phyloP scores from a whole-genome alignment of 2,113 vertebrate species.

The Thamnophis sirtalis region DNA sequence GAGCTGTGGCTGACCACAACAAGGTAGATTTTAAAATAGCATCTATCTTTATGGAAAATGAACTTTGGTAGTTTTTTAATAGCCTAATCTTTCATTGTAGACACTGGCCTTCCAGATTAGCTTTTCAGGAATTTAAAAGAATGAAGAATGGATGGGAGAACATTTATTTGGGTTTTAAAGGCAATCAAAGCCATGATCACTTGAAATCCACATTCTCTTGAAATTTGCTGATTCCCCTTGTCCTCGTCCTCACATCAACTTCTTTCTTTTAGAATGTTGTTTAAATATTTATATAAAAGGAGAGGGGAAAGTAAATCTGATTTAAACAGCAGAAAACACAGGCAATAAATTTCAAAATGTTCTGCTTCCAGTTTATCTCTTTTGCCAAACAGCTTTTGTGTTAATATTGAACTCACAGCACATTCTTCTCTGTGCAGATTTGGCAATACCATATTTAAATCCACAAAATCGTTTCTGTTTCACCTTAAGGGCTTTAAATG shows the following conservation, averaged over 20 bases:
- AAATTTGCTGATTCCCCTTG: neutral
- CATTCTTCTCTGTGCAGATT: neutral
- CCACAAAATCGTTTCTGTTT: neutral
- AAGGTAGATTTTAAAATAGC: neutral
- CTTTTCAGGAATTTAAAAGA: neutral
- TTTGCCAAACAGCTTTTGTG: neutral
- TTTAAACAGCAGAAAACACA: neutral
- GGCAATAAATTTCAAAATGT: neutral
- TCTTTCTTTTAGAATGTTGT: neutral
- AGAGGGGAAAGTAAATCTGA: neutral
- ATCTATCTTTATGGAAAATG: neutral
- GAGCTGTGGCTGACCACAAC: neutral
- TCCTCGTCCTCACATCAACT: neutral
- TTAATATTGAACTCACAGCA: neutral
- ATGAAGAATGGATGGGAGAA: neutral
- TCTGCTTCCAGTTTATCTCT: neutral
- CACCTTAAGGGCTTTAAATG: neutral
- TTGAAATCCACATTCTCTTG: conserved; percentile 9
- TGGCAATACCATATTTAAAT: neutral
- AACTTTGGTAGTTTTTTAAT: neutral
- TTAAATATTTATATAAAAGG: neutral
- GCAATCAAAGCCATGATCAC: conserved; percentile 16
- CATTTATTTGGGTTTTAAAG: neutral
- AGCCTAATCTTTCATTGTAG: neutral
- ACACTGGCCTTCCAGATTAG: neutral